These are phyloP conservation scores for Augochlora pura DNA, from an alignment of 1,140 invertebrate species.

Conservation along the genomic window DNA sequence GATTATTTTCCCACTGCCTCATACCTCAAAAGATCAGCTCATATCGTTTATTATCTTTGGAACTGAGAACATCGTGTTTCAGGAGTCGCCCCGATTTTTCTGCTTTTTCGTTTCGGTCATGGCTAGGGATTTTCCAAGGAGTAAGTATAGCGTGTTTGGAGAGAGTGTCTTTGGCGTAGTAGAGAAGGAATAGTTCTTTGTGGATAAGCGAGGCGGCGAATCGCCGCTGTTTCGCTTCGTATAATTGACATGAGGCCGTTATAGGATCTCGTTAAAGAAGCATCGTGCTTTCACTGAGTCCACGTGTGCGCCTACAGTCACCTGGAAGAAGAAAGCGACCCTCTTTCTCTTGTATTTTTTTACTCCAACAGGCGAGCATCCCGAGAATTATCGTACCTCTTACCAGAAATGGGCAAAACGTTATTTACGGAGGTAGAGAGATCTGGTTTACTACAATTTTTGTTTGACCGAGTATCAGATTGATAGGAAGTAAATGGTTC, in stretches of 20 bases:
- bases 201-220: neutral
- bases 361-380: neutral
- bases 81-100: no score
- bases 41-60: no score
- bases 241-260: constrained; percentile 10
- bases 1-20: neutral
- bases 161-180: neutral
- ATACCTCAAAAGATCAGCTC: neutral
- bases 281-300: neutral
- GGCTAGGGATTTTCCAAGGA: constrained; percentile 17
- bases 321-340: neutral
- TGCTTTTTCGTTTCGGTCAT: constrained; percentile 1
- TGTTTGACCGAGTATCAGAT: no score
- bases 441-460: no score
- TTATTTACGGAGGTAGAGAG: neutral
- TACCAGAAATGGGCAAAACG: neutral
- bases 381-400: no score
- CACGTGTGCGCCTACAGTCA: neutral
- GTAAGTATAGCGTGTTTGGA: constrained; percentile 11
- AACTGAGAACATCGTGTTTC: neutral
- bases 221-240: neutral
- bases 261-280: neutral
- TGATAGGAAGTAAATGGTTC: no score
- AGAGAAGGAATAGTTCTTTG: neutral
- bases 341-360: constrained; percentile 4